A percentile compares a stretch with the other conserved stretches of the same genome.
Conservation (phyloP, 2,888 invertebrate species). For the Coenonympha arcania region DNA sequence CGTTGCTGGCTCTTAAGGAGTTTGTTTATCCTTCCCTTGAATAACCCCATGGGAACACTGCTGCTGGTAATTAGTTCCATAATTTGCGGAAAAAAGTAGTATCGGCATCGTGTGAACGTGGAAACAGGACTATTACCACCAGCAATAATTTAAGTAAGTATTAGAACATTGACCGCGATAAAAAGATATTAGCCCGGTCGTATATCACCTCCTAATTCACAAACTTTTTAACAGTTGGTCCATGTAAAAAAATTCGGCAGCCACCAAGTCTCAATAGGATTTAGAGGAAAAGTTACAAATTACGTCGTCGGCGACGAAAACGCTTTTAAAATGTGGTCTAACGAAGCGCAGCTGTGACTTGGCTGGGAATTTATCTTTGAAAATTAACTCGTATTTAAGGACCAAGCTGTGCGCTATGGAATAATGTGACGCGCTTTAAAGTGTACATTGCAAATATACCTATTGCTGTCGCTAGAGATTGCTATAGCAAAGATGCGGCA, state of each 20-base stretch:
- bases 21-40: too few species aligned
- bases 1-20: too few species aligned
- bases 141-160: not conserved
- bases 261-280: constrained; percentile 25
- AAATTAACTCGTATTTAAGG: constrained; percentile 8
- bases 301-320: constrained; percentile 20
- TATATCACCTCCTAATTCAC: constrained; percentile 22
- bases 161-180: not conserved
- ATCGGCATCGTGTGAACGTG: too few species aligned
- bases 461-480: too few species aligned
- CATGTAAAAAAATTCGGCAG: constrained; percentile 22
- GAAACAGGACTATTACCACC: too few species aligned
- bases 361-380: constrained; percentile 9
- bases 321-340: constrained; percentile 19
- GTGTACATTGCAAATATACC: not conserved
- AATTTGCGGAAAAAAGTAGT: too few species aligned
- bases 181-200: constrained; percentile 1
- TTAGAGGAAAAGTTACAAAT: constrained; percentile 25
- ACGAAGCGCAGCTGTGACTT: constrained; percentile 20
- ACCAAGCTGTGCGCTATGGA: not conserved
- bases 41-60: too few species aligned
- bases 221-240: constrained; percentile 18
- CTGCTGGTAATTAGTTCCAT: too few species aligned
- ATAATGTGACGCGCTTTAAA: not conserved
- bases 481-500: too few species aligned